These are phyloP conservation scores for Myrmophylax atrothorax DNA, from an alignment of 2,113 vertebrate genomes.

Conservation along the genomic window DNA sequence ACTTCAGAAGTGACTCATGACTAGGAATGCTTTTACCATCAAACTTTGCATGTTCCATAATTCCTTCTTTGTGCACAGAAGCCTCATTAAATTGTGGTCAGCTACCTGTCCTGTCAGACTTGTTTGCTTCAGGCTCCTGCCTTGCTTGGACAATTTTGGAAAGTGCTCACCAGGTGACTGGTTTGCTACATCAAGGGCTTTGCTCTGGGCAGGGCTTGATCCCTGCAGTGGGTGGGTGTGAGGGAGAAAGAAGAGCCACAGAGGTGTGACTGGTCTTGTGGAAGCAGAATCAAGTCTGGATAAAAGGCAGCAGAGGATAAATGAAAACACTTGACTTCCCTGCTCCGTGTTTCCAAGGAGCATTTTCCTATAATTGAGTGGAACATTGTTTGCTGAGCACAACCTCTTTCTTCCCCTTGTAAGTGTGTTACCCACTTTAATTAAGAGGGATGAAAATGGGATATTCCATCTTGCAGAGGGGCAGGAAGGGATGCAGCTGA, in stretches of 20 bases:
- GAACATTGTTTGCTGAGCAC: slow-evolving; percentile 23
- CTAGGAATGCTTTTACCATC: background rate
- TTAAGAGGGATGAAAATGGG: slow-evolving; percentile 27
- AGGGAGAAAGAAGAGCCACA: background rate
- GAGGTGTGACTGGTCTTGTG: background rate
- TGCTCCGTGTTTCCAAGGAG: background rate
- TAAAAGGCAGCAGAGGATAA: background rate
- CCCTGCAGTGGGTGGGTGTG: background rate
- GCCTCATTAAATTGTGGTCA: background rate
- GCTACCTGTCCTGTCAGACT: background rate
- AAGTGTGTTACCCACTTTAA: slow-evolving; percentile 12
- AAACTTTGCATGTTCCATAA: background rate
- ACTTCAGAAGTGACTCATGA: background rate
- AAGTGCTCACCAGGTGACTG: background rate
- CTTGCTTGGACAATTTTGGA: background rate
- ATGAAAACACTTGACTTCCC: slow-evolving; percentile 31
- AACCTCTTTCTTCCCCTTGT: slow-evolving; percentile 28
- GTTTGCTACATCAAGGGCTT: background rate
- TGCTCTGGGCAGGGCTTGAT: background rate
- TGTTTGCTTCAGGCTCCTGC: background rate
- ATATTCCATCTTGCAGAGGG: slow-evolving; percentile 7
- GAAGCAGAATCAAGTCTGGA: background rate
- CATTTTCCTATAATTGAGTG: slow-evolving; percentile 22
- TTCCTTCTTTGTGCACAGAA: background rate
- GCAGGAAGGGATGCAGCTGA: slow-evolving; percentile 45